phyloP scores from a whole-genome alignment of 2,113 vertebrate genomes.

The Laticauda colubrina region DNA sequence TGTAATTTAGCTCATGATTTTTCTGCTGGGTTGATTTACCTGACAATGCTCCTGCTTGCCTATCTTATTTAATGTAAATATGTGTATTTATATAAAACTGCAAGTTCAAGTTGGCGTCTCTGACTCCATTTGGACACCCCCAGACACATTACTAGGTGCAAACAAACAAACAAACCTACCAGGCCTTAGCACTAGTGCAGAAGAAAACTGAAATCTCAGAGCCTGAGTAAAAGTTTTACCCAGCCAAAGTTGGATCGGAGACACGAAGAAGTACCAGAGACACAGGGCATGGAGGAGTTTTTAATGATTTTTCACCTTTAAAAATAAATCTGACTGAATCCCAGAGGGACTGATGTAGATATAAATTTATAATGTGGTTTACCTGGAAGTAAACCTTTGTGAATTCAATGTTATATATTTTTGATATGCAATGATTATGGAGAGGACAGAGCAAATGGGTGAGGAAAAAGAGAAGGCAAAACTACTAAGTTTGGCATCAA shows the following conservation, averaged over 20 bases:
- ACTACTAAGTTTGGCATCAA: neutral
- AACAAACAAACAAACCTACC: neutral
- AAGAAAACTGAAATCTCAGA: neutral
- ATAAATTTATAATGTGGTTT: neutral
- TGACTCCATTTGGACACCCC: neutral
- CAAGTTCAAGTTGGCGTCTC: neutral
- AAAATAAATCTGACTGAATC: neutral
- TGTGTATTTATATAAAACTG: neutral
- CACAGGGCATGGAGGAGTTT: neutral
- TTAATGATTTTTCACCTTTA: neutral
- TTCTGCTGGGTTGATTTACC: neutral
- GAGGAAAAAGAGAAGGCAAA: neutral
- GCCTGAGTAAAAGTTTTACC: neutral
- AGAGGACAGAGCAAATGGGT: neutral
- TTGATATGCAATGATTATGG: neutral
- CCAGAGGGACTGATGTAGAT: neutral
- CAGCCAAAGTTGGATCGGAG: neutral
- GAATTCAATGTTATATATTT: neutral
- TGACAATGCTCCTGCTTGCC: neutral
- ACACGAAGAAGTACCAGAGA: neutral
- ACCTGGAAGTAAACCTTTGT: neutral
- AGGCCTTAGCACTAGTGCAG: neutral
- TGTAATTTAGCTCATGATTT: neutral
- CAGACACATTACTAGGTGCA: neutral
- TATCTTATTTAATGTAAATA: neutral